These are phyloP conservation scores for Chrysemys picta DNA, from an alignment of 2,113 vertebrate genomes.

Conservation along the genomic window DNA sequence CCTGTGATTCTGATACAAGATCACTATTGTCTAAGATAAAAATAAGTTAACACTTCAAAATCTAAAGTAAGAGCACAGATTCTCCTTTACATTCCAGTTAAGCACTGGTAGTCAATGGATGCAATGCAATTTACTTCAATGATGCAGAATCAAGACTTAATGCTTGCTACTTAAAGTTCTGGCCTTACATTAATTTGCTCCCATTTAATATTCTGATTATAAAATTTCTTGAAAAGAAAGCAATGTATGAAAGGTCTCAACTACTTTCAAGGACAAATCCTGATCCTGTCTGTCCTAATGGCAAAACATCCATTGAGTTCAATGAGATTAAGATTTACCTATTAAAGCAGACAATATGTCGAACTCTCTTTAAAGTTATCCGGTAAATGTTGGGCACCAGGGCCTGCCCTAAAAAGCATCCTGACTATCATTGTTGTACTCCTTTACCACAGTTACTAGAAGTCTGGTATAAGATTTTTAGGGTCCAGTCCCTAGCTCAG, in stretches of 20 bases:
- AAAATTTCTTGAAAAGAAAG: background rate
- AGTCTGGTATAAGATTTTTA: background rate
- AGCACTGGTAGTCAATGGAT: background rate
- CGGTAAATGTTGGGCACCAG: background rate
- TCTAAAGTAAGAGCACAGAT: background rate
- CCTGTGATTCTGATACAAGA: accelerated
- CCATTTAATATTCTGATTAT: background rate
- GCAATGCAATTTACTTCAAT: no score
- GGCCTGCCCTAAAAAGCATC: background rate
- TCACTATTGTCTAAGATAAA: background rate
- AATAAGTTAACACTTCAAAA: background rate
- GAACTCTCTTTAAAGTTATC: background rate
- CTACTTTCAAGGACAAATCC: background rate
- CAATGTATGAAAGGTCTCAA: background rate
- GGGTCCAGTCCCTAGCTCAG: background rate
- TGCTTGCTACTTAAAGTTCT: background rate
- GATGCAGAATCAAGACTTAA: background rate
- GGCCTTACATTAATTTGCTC: background rate
- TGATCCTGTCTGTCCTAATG: background rate
- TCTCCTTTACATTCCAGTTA: background rate
- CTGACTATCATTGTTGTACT: background rate
- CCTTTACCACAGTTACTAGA: background rate
- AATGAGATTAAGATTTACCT: background rate
- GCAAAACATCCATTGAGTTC: background rate
- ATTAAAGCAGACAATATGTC: background rate